Conservation (phyloP, 2,113 vertebrate genomes). For the Peromyscus maniculatus region DNA sequence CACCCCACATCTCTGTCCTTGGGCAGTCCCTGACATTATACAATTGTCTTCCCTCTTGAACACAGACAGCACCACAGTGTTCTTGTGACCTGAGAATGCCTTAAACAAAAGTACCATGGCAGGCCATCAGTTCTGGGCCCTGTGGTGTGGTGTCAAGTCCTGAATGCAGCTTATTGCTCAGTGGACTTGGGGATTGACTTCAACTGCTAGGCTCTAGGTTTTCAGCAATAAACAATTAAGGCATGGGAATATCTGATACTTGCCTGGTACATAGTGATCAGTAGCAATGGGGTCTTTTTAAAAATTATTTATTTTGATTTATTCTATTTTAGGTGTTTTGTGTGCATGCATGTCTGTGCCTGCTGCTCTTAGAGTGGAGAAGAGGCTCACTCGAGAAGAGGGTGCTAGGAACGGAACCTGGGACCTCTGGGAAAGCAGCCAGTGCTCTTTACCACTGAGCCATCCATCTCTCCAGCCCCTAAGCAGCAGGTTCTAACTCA, state of each 20-base stretch:
- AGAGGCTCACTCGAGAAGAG: neutral
- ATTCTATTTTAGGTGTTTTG: neutral
- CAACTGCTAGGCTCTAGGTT: neutral
- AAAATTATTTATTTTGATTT: neutral
- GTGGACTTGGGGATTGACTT: neutral
- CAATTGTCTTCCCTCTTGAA: neutral
- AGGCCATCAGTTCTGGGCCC: neutral
- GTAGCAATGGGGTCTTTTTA: neutral
- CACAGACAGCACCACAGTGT: rapidly evolving
- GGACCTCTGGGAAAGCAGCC: neutral
- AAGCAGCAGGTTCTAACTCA: neutral
- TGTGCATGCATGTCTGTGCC: neutral
- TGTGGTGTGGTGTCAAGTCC: neutral
- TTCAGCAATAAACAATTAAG: neutral
- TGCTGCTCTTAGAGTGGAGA: neutral
- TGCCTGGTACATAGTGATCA: neutral
- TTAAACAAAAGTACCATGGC: neutral
- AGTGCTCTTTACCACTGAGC: neutral
- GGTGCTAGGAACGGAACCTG: neutral
- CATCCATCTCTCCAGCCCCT: neutral
- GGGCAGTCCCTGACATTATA: neutral
- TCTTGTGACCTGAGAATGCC: neutral
- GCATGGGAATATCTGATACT: neutral
- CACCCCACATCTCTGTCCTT: neutral
- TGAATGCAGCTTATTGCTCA: neutral